These are phyloP conservation scores for Listronotus oregonensis DNA, from an alignment of 1,140 invertebrate species.

Conservation along the genomic window DNA sequence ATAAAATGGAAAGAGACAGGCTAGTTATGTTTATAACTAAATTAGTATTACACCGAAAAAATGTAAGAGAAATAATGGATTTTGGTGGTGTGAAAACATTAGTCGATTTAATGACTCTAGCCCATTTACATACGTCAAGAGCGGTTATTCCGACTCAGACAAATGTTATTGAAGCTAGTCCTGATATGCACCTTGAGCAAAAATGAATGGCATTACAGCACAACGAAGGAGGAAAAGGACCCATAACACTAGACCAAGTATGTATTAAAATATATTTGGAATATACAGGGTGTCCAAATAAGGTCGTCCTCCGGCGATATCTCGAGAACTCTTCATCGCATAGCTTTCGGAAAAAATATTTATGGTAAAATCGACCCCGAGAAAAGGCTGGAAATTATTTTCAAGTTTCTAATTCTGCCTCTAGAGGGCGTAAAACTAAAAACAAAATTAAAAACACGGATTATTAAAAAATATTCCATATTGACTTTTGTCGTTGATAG, in stretches of 20 bases:
- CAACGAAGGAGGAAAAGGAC: constrained; percentile 82
- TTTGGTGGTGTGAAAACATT: constrained; percentile 68
- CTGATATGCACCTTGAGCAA: constrained; percentile 70
- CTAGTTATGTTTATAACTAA: constrained; percentile 85
- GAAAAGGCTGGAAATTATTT: no score
- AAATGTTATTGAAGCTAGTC: constrained; percentile 92
- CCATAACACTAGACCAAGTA: constrained; percentile 86
- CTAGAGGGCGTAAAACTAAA: no score
- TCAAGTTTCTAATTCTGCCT: no score
- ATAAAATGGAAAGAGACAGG: constrained; percentile 86
- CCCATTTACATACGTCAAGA: constrained; percentile 90
- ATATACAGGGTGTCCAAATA: no score
- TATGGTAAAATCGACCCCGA: no score
- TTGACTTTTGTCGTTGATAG: no score
- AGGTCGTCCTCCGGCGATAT: no score
- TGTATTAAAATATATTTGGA: no score
- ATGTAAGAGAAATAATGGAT: constrained; percentile 76
- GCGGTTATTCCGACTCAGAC: constrained; percentile 82
- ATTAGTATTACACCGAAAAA: constrained; percentile 77
- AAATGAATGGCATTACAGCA: constrained; percentile 97
- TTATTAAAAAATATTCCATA: no score
- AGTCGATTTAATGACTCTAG: constrained; percentile 92
- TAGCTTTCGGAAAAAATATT: no score
- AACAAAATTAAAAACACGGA: no score
- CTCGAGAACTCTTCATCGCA: no score